phyloP scores from a whole-genome alignment of 2,888 invertebrate genomes.

The Tetrapedia diversipes region DNA sequence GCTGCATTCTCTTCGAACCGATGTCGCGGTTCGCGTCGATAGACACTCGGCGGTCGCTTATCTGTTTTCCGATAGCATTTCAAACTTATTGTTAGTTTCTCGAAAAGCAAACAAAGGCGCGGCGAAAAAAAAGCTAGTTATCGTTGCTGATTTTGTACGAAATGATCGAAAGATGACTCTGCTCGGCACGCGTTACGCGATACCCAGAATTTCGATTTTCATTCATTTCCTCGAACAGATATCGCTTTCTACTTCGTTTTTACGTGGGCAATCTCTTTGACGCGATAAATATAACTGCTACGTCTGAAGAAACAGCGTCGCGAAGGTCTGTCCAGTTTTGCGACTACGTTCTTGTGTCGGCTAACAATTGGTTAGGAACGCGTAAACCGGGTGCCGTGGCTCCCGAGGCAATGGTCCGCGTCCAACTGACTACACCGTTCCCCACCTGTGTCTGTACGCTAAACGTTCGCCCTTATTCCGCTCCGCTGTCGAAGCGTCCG shows the following conservation, averaged over 20 bases:
- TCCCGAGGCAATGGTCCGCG: slow-evolving; percentile 22
- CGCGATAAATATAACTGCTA: not conserved
- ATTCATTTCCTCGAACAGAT: too few relatives aligned
- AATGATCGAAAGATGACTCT: not conserved
- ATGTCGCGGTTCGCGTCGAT: not conserved
- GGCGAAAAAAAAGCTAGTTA: not conserved
- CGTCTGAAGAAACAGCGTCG: not conserved
- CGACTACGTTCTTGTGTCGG: too few relatives aligned
- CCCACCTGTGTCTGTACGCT: slow-evolving; percentile 22
- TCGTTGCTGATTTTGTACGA: not conserved
- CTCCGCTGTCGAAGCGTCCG: not conserved
- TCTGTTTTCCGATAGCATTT: slow-evolving; percentile 2
- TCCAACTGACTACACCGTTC: slow-evolving; percentile 31
- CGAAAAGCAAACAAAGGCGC: slow-evolving; percentile 11
- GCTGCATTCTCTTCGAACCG: slow-evolving; percentile 64
- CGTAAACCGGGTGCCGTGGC: slow-evolving; percentile 9
- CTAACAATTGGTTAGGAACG: too few relatives aligned
- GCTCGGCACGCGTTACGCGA: not conserved
- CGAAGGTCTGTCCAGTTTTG: too few relatives aligned
- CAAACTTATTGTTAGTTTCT: not conserved
- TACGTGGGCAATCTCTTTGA: not conserved
- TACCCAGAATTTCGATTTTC: not conserved
- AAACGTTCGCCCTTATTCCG: slow-evolving; percentile 2
- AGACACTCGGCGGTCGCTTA: slow-evolving; percentile 14
- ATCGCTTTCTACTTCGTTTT: not conserved